phyloP scores from a whole-genome alignment of 2,797 vertebrate species.

The Trachurus trachurus region DNA sequence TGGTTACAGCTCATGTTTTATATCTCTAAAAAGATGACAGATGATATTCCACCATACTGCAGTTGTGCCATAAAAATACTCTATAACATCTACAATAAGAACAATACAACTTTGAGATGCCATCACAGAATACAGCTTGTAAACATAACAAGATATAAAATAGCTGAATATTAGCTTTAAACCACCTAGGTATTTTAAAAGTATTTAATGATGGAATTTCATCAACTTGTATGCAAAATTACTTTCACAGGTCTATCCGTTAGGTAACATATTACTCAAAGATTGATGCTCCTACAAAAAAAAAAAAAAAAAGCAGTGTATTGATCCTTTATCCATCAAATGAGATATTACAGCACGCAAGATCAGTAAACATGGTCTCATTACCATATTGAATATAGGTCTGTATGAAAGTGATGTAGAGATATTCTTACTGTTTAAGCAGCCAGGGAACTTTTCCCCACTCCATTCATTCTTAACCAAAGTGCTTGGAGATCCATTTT shows the following conservation, averaged over 20 bases:
- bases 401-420: slow-evolving; percentile 4
- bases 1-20: neutral
- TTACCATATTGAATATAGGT: slow-evolving; percentile 1
- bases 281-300: neutral
- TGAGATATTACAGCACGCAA: neutral
- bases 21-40: too few relatives aligned
- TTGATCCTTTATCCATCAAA: neutral
- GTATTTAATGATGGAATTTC: neutral
- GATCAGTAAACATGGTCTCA: slow-evolving; percentile 13
- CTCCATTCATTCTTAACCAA: slow-evolving; percentile 43
- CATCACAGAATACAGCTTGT: neutral
- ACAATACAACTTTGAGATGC: neutral
- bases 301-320: neutral
- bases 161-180: neutral
- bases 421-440: slow-evolving; percentile 28
- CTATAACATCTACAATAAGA: neutral
- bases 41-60: neutral
- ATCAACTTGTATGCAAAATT: neutral
- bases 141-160: neutral
- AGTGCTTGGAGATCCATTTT: slow-evolving; percentile 31
- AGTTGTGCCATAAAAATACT: neutral
- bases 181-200: neutral
- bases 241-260: neutral
- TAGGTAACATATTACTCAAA: neutral
- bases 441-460: slow-evolving; percentile 12